Evolutionary conservation across 2,113 vertebrate genomes (phyloP).

Genomic region (Passer domesticus): DNA sequence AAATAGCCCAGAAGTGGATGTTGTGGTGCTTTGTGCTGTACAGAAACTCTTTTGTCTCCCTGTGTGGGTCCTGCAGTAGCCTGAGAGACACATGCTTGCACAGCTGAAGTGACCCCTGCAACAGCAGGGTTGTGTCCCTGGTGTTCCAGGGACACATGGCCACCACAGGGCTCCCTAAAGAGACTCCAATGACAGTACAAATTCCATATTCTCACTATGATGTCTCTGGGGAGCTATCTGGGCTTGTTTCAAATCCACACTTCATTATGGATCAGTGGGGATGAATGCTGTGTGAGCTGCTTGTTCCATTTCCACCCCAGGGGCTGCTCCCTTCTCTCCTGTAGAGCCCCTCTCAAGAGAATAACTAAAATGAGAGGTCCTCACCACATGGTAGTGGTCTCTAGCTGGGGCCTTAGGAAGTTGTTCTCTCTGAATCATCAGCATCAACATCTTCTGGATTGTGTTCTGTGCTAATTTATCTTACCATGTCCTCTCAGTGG

Average conservation of each 20-base stretch:
- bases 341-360: neutral
- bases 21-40: neutral
- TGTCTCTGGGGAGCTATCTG: neutral
- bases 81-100: rapidly evolving
- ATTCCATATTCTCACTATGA: rapidly evolving
- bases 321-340: neutral
- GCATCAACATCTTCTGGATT: neutral
- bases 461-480: neutral
- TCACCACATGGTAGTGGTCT: neutral
- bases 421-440: neutral
- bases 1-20: neutral
- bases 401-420: neutral
- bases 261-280: rapidly evolving
- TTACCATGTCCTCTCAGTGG: neutral
- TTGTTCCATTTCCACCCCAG: neutral
- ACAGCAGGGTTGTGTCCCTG: rapidly evolving
- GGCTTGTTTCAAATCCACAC: neutral
- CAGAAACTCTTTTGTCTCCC: neutral
- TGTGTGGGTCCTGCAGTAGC: neutral
- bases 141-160: rapidly evolving
- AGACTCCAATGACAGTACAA: rapidly evolving
- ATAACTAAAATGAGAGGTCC: neutral
- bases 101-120: neutral
- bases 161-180: neutral
- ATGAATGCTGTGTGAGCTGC: neutral